A percentile compares a stretch with the other conserved stretches of the same genome.
phyloP scores from a whole-genome alignment of 2,113 vertebrate species.

The Rhinichthys klamathensis region DNA sequence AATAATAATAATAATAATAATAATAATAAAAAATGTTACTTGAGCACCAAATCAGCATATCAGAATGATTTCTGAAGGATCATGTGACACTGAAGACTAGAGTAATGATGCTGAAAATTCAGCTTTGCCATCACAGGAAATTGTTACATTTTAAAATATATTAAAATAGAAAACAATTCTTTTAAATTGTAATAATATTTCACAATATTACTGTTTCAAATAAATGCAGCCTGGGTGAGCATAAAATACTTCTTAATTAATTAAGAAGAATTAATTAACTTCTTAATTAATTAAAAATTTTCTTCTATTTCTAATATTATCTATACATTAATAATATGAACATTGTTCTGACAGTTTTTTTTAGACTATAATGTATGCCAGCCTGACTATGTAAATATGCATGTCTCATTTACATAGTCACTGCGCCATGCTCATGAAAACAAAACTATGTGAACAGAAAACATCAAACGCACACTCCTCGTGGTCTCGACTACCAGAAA shows the following conservation, averaged over 20 bases:
- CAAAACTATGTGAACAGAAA: background rate
- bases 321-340: background rate
- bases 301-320: background rate
- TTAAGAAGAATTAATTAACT: too few relatives aligned
- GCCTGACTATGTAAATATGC: background rate
- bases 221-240: background rate
- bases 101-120: background rate
- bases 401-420: conserved; percentile 11
- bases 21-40: background rate
- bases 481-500: background rate
- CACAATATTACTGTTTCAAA: background rate
- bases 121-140: background rate
- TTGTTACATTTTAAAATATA: background rate
- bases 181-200: background rate
- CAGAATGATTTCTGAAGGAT: background rate
- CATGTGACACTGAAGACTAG: background rate
- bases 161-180: background rate
- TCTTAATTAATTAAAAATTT: too few relatives aligned
- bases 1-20: background rate
- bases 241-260: too few relatives aligned
- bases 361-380: background rate
- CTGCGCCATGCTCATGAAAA: background rate
- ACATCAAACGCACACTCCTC: background rate
- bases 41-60: background rate
- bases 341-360: background rate